phyloP scores from a whole-genome alignment of 92 coral and sea anemone genomes.

The Scolanthus callimorphus region DNA sequence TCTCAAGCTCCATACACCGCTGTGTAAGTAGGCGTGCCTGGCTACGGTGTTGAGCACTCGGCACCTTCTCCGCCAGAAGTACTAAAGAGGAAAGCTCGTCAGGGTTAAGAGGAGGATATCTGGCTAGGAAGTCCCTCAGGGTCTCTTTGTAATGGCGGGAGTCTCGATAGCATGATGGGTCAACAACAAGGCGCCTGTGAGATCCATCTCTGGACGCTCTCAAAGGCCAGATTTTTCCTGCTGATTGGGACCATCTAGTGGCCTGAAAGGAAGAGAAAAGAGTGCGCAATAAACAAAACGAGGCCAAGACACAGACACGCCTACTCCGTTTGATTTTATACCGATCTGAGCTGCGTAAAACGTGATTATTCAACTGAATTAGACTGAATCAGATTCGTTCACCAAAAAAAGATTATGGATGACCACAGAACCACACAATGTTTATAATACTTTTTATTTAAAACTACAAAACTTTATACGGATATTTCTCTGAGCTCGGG shows the following conservation, averaged over 20 bases:
- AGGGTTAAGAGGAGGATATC: slow-evolving; percentile 76
- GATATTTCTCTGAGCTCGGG: no score
- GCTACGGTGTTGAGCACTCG: slow-evolving; percentile 58
- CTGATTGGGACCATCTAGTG: slow-evolving; percentile 73
- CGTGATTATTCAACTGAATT: no score
- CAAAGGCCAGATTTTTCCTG: slow-evolving; percentile 68
- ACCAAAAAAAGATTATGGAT: no score
- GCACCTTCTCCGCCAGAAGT: slow-evolving; percentile 48
- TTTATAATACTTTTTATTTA: no score
- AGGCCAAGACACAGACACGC: no score
- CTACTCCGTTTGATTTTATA: no score
- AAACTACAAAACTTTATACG: no score
- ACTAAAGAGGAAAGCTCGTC: slow-evolving; percentile 63
- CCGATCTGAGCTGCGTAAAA: no score
- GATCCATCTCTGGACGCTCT: slow-evolving; percentile 8
- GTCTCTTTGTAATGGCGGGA: slow-evolving; percentile 37
- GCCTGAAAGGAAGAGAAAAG: slow-evolving; percentile 48
- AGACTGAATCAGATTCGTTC: no score
- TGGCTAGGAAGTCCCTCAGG: slow-evolving; percentile 48
- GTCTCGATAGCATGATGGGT: slow-evolving; percentile 47
- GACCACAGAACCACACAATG: no score
- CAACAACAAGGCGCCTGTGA: slow-evolving; percentile 14
- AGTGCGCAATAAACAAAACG: not conserved
- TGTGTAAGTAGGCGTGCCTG: slow-evolving; percentile 56
- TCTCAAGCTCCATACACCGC: slow-evolving; percentile 83